Evolutionary conservation across 2,113 vertebrate species (phyloP).

Genomic region (Aplodontia rufa): DNA sequence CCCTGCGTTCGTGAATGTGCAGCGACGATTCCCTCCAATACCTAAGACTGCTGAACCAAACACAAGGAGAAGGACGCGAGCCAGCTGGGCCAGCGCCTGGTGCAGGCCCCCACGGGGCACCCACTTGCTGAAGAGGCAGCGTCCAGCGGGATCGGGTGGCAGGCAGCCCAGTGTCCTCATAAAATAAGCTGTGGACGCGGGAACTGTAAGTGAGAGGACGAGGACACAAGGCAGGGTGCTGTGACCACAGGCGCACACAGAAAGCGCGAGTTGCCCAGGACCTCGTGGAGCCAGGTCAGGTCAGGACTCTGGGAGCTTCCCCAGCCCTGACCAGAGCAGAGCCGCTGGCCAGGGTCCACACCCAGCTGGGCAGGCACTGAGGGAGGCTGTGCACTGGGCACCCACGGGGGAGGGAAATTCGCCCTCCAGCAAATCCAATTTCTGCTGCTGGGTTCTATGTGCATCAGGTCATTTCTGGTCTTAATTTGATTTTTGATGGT

Average conservation of each 20-base stretch:
- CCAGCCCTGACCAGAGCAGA: not conserved
- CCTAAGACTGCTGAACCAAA: too few relatives aligned
- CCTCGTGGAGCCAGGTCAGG: constrained; percentile 17
- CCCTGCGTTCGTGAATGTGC: too few relatives aligned
- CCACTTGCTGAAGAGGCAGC: not conserved
- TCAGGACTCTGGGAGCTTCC: constrained; percentile 18
- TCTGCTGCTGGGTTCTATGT: constrained; percentile 49
- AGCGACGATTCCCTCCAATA: too few relatives aligned
- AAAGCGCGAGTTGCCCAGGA: not conserved
- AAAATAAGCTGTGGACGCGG: not conserved
- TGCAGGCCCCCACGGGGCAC: not conserved
- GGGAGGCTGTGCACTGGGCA: constrained; percentile 8
- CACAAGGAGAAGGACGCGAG: too few relatives aligned
- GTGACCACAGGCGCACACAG: constrained; percentile 46
- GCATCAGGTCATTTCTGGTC: constrained; percentile 66
- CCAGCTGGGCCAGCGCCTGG: not conserved
- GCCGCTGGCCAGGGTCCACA: too few relatives aligned
- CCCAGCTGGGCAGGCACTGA: too few relatives aligned
- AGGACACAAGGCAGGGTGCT: not conserved
- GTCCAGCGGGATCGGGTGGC: not conserved
- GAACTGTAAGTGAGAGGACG: not conserved
- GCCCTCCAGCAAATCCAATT: constrained; percentile 76
- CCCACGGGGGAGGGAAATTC: constrained; percentile 46
- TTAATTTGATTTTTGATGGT: constrained; percentile 77
- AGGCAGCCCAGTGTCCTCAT: not conserved